These are phyloP conservation scores for Ameiurus melas DNA, from an alignment of 2,113 vertebrate genomes.

Conservation along the genomic window DNA sequence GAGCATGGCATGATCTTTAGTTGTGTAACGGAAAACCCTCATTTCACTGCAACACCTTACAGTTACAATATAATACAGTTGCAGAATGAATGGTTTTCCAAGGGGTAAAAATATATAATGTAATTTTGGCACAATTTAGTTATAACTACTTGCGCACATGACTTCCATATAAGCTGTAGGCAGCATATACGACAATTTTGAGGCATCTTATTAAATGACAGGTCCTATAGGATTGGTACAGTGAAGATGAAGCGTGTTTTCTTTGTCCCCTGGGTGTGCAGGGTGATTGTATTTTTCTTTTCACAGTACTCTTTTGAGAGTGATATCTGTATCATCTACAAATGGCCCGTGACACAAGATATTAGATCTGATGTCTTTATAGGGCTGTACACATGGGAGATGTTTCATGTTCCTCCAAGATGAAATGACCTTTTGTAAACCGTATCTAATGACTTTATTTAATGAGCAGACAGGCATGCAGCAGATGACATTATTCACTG, in stretches of 20 bases:
- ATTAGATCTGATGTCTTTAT: neutral
- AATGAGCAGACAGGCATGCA: neutral
- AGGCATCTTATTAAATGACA: neutral
- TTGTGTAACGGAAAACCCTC: neutral
- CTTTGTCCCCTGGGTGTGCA: neutral
- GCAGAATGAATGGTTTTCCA: no score
- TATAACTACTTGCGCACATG: neutral
- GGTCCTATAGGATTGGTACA: neutral
- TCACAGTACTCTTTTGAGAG: neutral
- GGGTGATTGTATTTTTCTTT: neutral
- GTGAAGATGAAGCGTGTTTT: neutral
- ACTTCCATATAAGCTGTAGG: neutral
- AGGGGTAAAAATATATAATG: neutral
- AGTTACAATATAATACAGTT: neutral
- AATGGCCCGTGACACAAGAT: neutral
- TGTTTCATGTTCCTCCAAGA: neutral
- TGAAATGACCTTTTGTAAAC: neutral
- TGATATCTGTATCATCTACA: neutral
- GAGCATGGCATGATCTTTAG: neutral
- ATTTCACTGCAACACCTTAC: neutral
- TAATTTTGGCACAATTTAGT: neutral
- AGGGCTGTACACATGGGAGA: neutral
- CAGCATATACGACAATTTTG: neutral
- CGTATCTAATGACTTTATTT: neutral
- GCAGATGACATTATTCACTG: neutral